Conservation (phyloP, 2,888 invertebrate genomes). For the Scaptomyza parva region DNA sequence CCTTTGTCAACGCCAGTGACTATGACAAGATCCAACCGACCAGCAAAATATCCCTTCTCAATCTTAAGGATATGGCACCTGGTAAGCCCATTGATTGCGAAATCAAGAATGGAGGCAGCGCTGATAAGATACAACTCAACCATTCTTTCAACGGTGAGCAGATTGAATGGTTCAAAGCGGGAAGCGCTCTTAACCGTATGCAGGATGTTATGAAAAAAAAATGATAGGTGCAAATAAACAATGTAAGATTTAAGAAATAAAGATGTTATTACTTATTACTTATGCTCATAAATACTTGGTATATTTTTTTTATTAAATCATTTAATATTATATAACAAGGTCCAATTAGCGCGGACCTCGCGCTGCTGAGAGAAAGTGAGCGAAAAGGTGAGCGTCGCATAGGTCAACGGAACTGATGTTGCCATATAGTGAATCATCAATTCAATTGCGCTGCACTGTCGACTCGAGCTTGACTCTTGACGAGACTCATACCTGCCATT, state of each 20-base stretch:
- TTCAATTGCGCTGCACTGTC: slow-evolving; percentile 34
- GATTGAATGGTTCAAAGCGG: slow-evolving; percentile 98
- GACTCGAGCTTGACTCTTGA: slow-evolving; percentile 22
- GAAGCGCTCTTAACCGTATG: slow-evolving; percentile 99
- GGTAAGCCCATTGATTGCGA: slow-evolving; percentile 96
- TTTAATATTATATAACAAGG: too few relatives aligned
- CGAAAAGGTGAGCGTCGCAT: not conserved
- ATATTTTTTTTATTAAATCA: too few relatives aligned
- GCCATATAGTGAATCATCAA: slow-evolving; percentile 49
- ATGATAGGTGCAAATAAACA: not conserved
- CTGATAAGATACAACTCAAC: slow-evolving; percentile 94
- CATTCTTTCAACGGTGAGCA: slow-evolving; percentile 98
- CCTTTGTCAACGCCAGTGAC: slow-evolving; percentile 96
- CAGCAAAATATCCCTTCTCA: slow-evolving; percentile 91
- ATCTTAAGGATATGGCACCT: slow-evolving; percentile 93
- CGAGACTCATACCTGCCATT: slow-evolving; percentile 48
- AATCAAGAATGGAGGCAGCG: slow-evolving; percentile 93
- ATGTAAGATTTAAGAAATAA: not conserved
- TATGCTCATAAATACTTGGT: not conserved
- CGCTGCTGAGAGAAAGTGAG: too few relatives aligned
- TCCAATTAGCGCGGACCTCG: too few relatives aligned
- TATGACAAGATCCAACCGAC: slow-evolving; percentile 97
- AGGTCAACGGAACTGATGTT: slow-evolving; percentile 57
- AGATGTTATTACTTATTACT: not conserved
- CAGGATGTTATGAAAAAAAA: slow-evolving; percentile 88